These are phyloP conservation scores for Scylla paramamosain DNA, from an alignment of 1,140 invertebrate genomes.

Conservation along the genomic window DNA sequence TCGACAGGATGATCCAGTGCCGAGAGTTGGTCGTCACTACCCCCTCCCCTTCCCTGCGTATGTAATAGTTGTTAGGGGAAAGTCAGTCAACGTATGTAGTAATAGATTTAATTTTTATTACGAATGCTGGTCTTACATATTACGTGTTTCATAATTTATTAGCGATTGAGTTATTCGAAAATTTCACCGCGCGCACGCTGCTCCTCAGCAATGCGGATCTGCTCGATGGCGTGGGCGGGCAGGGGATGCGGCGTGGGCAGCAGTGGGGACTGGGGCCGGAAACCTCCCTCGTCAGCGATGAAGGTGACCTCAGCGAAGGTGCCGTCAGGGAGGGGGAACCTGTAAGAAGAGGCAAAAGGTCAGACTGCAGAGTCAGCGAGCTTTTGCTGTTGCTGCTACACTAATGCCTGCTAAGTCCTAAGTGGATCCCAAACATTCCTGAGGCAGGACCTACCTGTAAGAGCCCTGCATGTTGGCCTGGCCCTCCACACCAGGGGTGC, in stretches of 20 bases:
- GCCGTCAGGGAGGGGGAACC: constrained; percentile 17
- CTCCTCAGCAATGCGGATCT: constrained; percentile 11
- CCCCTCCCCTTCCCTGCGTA: no score
- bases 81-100: no score
- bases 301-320: constrained; percentile 6
- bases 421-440: background rate
- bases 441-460: background rate
- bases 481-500: background rate
- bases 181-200: background rate
- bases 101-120: no score
- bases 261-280: background rate
- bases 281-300: background rate
- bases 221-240: background rate
- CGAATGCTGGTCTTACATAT: no score
- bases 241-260: background rate
- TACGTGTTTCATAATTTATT: no score
- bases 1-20: no score
- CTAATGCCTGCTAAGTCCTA: background rate
- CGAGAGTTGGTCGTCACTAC: no score
- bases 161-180: background rate
- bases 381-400: background rate
- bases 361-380: background rate
- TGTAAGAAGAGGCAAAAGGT: background rate
- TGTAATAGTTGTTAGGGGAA: no score
- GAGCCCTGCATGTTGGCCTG: constrained; percentile 27